A percentile compares a stretch with the other conserved stretches of the same genome.
These are phyloP conservation scores for Galeopterus variegatus DNA, from an alignment of 2,113 vertebrate genomes.

Conservation along the genomic window DNA sequence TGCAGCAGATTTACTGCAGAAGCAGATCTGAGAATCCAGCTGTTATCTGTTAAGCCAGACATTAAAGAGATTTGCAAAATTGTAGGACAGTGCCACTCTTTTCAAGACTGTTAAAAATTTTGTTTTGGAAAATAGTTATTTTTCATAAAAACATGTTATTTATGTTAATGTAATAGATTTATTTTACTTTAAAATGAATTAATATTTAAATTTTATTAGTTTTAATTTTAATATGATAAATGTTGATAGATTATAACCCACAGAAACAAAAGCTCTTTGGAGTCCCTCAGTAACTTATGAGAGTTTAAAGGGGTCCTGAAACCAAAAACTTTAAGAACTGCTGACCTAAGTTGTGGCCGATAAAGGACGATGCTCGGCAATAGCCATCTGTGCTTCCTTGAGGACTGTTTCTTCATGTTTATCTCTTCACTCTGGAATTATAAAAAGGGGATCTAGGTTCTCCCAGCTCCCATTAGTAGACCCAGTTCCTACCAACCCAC, in stretches of 20 bases:
- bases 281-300: neutral
- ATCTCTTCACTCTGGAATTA: neutral
- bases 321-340: neutral
- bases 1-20: neutral
- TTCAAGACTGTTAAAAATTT: neutral
- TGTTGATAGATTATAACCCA: neutral
- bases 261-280: conserved; percentile 15
- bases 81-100: neutral
- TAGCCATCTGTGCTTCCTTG: neutral
- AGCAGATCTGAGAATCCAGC: neutral
- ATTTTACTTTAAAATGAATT: conserved; percentile 6
- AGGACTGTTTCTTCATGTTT: neutral
- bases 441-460: neutral
- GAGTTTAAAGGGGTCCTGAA: neutral
- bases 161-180: neutral
- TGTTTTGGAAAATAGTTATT: conserved; percentile 28
- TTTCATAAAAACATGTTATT: conserved; percentile 31
- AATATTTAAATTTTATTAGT: neutral
- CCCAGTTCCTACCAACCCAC: neutral
- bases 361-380: neutral
- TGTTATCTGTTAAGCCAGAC: neutral
- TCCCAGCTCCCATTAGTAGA: neutral
- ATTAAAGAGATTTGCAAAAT: conserved; percentile 23
- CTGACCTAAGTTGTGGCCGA: neutral
- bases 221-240: conserved; percentile 34